Conservation (phyloP, 64 coral and sea anemone species). For the Dendrophyllia cribrosa region DNA sequence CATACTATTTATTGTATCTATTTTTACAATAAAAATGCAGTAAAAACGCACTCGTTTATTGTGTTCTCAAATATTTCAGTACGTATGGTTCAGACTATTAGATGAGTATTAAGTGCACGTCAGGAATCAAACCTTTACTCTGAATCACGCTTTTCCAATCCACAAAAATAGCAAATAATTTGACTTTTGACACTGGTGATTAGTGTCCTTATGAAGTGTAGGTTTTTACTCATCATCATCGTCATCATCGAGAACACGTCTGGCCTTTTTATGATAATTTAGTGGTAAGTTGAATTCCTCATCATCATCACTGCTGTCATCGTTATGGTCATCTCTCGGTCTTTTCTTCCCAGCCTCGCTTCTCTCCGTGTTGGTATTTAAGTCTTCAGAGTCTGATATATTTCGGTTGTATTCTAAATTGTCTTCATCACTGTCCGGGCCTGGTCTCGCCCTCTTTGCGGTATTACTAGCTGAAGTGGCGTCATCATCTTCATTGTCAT, state of each 20-base stretch:
- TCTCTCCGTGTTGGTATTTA: background rate
- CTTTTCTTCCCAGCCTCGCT: constrained; percentile 19
- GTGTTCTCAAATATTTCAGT: too few species aligned
- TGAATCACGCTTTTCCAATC: too few species aligned
- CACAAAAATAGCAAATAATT: too few species aligned
- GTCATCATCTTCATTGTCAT: constrained; percentile 13
- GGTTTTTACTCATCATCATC: constrained; percentile 48
- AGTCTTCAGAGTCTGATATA: constrained; percentile 13
- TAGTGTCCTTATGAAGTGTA: too few species aligned
- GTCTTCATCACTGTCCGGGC: constrained; percentile 4
- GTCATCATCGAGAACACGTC: constrained; percentile 49
- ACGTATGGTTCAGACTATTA: too few species aligned
- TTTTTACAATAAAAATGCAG: too few species aligned
- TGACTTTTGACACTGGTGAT: too few species aligned
- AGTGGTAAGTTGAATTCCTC: constrained; percentile 55
- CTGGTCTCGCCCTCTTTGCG: background rate
- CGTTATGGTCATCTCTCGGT: background rate
- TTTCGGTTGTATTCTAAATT: constrained; percentile 44
- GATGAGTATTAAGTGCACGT: too few species aligned
- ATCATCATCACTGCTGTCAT: constrained; percentile 19
- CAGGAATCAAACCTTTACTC: too few species aligned
- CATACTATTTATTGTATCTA: too few species aligned
- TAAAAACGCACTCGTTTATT: too few species aligned
- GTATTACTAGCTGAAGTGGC: background rate
- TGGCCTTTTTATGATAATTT: constrained; percentile 61